These are phyloP conservation scores for Calidris pygmaea DNA, from an alignment of 2,113 vertebrate genomes.

Conservation along the genomic window DNA sequence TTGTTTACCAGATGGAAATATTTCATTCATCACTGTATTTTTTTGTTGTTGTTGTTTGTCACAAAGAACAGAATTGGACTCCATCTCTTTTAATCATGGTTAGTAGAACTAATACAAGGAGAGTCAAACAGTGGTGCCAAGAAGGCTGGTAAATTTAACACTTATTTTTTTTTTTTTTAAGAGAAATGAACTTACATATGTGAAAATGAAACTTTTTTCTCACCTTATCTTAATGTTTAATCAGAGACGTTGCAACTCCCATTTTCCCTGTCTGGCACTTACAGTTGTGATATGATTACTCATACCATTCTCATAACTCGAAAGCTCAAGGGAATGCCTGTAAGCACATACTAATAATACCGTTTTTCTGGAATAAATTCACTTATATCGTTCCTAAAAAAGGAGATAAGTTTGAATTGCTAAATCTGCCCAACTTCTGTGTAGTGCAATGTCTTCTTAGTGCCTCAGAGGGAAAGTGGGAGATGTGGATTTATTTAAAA, in stretches of 20 bases:
- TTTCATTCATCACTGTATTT: neutral
- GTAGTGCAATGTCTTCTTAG: neutral
- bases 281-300: constrained; percentile 14
- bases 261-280: constrained; percentile 1
- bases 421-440: neutral
- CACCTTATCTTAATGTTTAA: constrained; percentile 1
- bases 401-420: neutral
- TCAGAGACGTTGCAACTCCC: neutral
- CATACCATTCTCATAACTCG: neutral
- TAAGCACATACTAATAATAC: constrained; percentile 3
- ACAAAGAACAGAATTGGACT: neutral
- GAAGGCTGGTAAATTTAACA: neutral
- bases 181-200: neutral
- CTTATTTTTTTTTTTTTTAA: neutral
- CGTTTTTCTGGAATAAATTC: constrained; percentile 21
- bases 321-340: constrained; percentile 21
- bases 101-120: neutral
- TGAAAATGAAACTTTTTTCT: constrained; percentile 9
- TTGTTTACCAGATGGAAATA: constrained; percentile 27
- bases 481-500: neutral
- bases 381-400: neutral
- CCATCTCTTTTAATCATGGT: neutral
- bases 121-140: neutral
- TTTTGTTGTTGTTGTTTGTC: neutral
- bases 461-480: neutral